These are phyloP conservation scores for Dipodomys stephensi DNA, from an alignment of 2,113 vertebrate genomes.

Conservation along the genomic window DNA sequence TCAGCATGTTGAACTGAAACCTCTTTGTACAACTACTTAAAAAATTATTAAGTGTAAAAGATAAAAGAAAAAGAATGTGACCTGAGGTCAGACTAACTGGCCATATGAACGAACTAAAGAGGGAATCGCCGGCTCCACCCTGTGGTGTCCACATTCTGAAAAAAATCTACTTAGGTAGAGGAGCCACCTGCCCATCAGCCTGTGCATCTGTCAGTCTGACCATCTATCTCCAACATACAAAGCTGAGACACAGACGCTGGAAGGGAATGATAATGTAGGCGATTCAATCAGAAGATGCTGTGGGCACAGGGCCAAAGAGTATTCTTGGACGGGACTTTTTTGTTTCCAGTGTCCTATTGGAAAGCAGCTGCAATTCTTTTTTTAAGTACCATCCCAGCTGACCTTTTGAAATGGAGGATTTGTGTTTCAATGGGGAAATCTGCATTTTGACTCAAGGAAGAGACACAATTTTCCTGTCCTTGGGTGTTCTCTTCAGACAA, in stretches of 20 bases:
- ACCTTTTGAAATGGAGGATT: conserved; percentile 69
- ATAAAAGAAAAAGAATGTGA: background rate
- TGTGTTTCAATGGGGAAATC: conserved; percentile 71
- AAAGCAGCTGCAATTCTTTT: conserved; percentile 75
- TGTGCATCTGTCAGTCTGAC: background rate
- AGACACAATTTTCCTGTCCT: conserved; percentile 61
- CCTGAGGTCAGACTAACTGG: background rate
- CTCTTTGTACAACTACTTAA: too few relatives aligned
- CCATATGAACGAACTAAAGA: background rate
- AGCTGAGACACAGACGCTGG: background rate
- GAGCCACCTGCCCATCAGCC: background rate
- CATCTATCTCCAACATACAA: background rate
- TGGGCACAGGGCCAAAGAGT: conserved; percentile 70
- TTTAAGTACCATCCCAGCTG: conserved; percentile 63
- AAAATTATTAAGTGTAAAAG: too few relatives aligned
- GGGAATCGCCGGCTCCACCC: background rate
- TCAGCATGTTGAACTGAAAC: too few relatives aligned
- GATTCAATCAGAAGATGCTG: conserved; percentile 16
- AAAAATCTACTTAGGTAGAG: background rate
- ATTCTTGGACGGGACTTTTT: conserved; percentile 68
- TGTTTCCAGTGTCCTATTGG: conserved; percentile 61
- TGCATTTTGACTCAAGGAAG: conserved; percentile 65
- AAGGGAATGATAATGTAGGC: background rate
- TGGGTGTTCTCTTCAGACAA: conserved; percentile 65
- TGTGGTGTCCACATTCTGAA: background rate